A percentile compares a stretch with the other conserved stretches of the same genome.
phyloP scores from a whole-genome alignment of 2,888 invertebrate species.

The Drosophila nigricruria region DNA sequence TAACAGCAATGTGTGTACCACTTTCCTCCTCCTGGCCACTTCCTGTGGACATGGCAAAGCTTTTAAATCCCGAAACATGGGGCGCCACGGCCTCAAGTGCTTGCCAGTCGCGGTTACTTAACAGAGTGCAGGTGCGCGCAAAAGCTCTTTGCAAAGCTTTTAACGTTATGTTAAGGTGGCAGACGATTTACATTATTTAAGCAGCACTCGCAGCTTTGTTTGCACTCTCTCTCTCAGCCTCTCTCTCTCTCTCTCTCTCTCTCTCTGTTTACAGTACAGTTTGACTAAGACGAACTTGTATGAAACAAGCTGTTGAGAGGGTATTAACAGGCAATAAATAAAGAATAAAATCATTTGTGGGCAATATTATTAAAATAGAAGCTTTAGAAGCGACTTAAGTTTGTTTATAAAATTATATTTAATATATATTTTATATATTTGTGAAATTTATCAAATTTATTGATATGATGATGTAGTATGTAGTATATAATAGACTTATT shows the following conservation, averaged over 20 bases:
- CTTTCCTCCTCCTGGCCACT: slow-evolving; percentile 47
- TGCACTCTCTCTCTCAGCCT: slow-evolving; percentile 30
- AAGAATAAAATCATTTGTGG: background rate
- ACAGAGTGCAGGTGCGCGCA: slow-evolving; percentile 52
- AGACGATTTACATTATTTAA: slow-evolving; percentile 73
- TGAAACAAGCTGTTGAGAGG: background rate
- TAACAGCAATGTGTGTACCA: slow-evolving; percentile 51
- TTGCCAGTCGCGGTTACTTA: slow-evolving; percentile 45
- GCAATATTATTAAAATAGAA: background rate
- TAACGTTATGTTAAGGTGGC: slow-evolving; percentile 67
- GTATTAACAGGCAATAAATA: background rate
- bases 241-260: slow-evolving; percentile 1
- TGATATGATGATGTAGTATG: background rate
- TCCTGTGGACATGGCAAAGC: slow-evolving; percentile 75
- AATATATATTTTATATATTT: background rate
- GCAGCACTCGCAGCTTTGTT: slow-evolving; percentile 63
- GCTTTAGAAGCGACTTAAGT: background rate
- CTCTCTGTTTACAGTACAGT: slow-evolving; percentile 49
- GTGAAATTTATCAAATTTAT: background rate
- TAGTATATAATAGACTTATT: background rate
- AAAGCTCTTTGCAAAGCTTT: slow-evolving; percentile 70
- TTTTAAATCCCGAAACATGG: slow-evolving; percentile 62
- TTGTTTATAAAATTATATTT: background rate
- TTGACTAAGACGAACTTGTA: slow-evolving; percentile 18
- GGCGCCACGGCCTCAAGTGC: slow-evolving; percentile 36